Evolutionary conservation across 2,113 vertebrate species (phyloP).

Genomic region (Rallus limicola): DNA sequence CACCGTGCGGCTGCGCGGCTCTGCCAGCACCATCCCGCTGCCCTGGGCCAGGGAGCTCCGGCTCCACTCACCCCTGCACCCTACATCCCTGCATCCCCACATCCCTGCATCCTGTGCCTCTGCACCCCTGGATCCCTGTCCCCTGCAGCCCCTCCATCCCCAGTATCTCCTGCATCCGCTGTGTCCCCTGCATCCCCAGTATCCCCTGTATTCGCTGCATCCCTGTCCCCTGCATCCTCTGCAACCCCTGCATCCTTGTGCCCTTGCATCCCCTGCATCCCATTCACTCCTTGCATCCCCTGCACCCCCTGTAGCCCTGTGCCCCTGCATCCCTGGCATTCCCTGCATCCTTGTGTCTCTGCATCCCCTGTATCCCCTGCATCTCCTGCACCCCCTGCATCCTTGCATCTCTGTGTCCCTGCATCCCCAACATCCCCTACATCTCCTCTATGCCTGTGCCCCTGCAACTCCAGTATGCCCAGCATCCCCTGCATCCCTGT

Average conservation of each 20-base stretch:
- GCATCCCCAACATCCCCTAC: fast-evolving
- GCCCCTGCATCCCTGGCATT: neutral
- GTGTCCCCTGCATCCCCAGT: neutral
- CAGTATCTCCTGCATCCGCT: neutral
- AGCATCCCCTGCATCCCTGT: fast-evolving
- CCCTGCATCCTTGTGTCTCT: too few species aligned
- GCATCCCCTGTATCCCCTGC: too few species aligned
- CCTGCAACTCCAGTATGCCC: neutral
- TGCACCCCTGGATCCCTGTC: fast-evolving
- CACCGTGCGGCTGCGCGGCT: neutral
- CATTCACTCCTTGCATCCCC: too few species aligned
- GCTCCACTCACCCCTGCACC: neutral
- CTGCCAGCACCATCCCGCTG: neutral
- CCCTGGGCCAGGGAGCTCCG: neutral
- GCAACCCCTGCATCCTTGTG: fast-evolving
- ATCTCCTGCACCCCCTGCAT: fast-evolving
- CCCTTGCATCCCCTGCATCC: too few species aligned
- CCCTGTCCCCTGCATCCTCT: too few species aligned
- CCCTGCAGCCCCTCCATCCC: fast-evolving
- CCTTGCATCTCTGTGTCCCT: too few species aligned
- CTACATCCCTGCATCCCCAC: too few species aligned
- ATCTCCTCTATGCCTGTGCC: too few species aligned
- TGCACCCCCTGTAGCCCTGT: neutral
- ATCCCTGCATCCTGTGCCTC: too few species aligned
- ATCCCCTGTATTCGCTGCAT: fast-evolving